phyloP scores from a whole-genome alignment of 2,113 vertebrate species.

The Sisor rabdophorus region DNA sequence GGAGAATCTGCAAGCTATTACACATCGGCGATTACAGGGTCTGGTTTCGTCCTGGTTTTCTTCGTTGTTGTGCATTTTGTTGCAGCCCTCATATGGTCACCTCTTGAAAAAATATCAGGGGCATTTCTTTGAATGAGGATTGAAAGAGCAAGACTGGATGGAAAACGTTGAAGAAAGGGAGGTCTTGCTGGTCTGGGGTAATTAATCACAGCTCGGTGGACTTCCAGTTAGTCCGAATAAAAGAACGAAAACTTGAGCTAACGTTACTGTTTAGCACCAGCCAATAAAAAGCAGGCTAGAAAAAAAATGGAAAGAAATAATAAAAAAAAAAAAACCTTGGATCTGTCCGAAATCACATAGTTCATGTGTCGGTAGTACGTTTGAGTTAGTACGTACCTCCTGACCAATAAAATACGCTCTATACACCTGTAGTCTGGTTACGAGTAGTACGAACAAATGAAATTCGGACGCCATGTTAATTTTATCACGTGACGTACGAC shows the following conservation, averaged over 20 bases:
- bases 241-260: too few species aligned
- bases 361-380: too few species aligned
- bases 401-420: too few species aligned
- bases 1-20: slow-evolving; percentile 27
- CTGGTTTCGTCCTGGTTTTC: background rate
- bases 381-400: too few species aligned
- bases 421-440: too few species aligned
- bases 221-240: background rate
- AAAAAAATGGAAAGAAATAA: background rate
- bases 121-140: background rate
- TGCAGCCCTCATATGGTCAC: background rate
- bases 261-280: background rate
- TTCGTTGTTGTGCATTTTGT: slow-evolving; percentile 3
- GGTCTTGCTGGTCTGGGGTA: slow-evolving; percentile 33
- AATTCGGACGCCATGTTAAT: too few species aligned
- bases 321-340: background rate
- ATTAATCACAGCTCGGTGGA: slow-evolving; percentile 27
- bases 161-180: background rate
- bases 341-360: too few species aligned
- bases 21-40: slow-evolving; percentile 15
- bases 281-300: background rate
- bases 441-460: too few species aligned
- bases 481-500: too few species aligned
- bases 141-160: background rate
- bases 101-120: background rate